Evolutionary conservation across 2,797 vertebrate genomes (phyloP), one percentile per base, ranked within the genome.

Genomic region (Myiothlypis chrysogaster): DNA sequence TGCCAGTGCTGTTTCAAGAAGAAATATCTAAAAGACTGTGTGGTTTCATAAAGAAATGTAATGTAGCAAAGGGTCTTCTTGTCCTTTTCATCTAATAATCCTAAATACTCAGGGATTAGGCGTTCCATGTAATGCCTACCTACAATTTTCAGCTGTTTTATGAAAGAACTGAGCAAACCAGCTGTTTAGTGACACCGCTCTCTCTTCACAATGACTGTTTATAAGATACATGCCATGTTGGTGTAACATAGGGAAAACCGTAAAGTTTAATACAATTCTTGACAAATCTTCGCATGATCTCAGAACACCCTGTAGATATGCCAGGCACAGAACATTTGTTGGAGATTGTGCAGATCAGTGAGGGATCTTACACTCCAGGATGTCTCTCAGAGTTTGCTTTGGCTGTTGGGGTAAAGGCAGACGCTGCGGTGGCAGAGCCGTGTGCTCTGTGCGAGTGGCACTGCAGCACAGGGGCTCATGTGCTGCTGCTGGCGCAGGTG

Each of bases 371-470:
- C 2, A 0, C 28, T 64, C 44, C n/a, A 1, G 61, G 34, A 2
- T 7, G 4, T 8, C 15, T n/a, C 37, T n/a, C 23, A 22, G 89
- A 35, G 57, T 24, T 79, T 34, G 43, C 30, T 61, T 13, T n/a
- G 47, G 71, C 39, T 14, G 6, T 37, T 68, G 28, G n/a, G 20
- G 46, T 3, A 16, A 12, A 28, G 55, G 57, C 49, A 43, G 55
- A 2, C 5, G 46, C 39, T 39, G 0, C 35, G 22, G 11, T 0
- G 47, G 14, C 50, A n/a, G 3, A 3, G 2, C 12, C 0, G 10
- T 8, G 57, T 19, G 76, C 49, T 32, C 56, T 21, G 10, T 1
- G 12, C 3, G 1, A 27, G 47, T 3, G 39, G 10, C 72, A 22
- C 32, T 30, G 63, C 25, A 47, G 57, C 53, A 2, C 4, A 4